Evolutionary conservation across 2,888 invertebrate species (phyloP).

Genomic region (Tenthredo livida): DNA sequence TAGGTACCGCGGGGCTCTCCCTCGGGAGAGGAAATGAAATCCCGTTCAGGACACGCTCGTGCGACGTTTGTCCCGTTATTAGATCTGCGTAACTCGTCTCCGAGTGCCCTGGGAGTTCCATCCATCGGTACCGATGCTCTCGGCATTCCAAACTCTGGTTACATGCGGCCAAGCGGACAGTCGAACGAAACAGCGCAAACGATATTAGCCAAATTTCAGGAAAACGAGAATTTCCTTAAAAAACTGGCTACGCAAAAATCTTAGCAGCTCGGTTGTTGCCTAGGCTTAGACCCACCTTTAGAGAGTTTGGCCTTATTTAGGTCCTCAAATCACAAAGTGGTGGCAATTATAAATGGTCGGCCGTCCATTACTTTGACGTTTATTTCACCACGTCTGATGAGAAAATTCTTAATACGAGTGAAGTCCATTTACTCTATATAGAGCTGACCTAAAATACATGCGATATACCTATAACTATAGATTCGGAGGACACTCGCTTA

Average conservation of each 20-base stretch:
- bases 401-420: constrained; percentile 25
- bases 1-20: constrained; percentile 59
- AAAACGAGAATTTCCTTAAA: not conserved
- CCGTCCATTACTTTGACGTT: constrained; percentile 30
- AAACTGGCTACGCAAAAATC: not conserved
- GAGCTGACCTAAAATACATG: constrained; percentile 26
- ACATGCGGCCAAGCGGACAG: not conserved
- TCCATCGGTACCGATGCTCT: constrained; percentile 40
- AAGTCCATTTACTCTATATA: constrained; percentile 2
- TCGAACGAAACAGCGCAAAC: not conserved
- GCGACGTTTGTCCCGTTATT: constrained; percentile 72
- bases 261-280: not conserved
- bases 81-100: constrained; percentile 68
- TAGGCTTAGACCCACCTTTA: not conserved
- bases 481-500: constrained; percentile 23
- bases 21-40: constrained; percentile 73
- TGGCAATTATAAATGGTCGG: constrained; percentile 3
- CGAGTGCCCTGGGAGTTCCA: constrained; percentile 39
- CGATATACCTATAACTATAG: not conserved
- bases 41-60: constrained; percentile 66
- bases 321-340: not conserved
- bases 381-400: not conserved
- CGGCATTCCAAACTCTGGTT: constrained; percentile 43
- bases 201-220: not conserved
- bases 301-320: not conserved